These are phyloP conservation scores for Campoplex capitator DNA, from an alignment of 2,888 invertebrate species.

Conservation along the genomic window DNA sequence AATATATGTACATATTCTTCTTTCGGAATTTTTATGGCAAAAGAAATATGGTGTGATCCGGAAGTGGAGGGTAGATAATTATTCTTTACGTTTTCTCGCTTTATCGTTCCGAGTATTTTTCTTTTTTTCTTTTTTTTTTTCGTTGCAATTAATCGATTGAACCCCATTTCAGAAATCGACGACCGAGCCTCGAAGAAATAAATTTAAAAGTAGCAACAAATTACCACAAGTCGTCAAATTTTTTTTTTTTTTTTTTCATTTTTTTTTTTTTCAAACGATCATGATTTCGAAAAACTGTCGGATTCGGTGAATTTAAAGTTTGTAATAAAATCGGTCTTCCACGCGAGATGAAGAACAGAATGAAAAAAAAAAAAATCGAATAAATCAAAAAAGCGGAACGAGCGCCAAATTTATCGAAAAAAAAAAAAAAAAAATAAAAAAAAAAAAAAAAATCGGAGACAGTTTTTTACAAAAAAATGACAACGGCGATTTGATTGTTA, in stretches of 20 bases:
- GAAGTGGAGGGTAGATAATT: slow-evolving; percentile 12
- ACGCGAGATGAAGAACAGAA: slow-evolving; percentile 34
- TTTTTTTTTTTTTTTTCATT: not conserved
- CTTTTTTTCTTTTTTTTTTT: slow-evolving; percentile 26
- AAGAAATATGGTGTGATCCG: slow-evolving; percentile 16
- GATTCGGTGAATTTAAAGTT: slow-evolving; percentile 46
- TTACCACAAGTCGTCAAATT: slow-evolving; percentile 30
- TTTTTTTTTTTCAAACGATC: not conserved
- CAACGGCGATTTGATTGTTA: slow-evolving; percentile 16
- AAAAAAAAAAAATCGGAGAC: not conserved
- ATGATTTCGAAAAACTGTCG: not conserved
- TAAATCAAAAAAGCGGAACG: not conserved
- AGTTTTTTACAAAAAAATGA: slow-evolving; percentile 20
- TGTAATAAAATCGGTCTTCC: slow-evolving; percentile 60
- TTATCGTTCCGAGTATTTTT: slow-evolving; percentile 9
- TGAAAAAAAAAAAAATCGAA: not conserved
- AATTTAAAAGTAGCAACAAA: slow-evolving; percentile 22
- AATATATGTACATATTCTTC: slow-evolving; percentile 1
- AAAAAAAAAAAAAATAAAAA: not conserved
- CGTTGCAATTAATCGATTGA: slow-evolving; percentile 9
- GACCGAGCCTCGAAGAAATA: slow-evolving; percentile 37
- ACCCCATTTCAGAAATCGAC: slow-evolving; percentile 32
- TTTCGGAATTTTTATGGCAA: slow-evolving; percentile 1
- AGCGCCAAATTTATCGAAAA: not conserved
- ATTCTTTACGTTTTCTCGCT: slow-evolving; percentile 9